phyloP scores from a whole-genome alignment of 2,888 invertebrate species.

The Aphodius sticticus region DNA sequence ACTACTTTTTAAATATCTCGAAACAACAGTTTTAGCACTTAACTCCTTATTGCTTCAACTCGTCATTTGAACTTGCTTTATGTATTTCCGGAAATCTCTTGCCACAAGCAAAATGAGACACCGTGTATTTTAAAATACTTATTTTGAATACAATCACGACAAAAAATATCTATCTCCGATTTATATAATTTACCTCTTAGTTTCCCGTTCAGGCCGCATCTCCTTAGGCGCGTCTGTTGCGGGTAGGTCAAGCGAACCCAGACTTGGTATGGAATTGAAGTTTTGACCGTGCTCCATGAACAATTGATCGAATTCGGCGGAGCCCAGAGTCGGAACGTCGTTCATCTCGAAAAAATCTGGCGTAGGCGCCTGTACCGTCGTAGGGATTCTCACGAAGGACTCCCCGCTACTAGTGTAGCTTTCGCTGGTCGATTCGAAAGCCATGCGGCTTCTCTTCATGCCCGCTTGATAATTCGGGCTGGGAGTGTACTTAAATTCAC shows the following conservation, averaged over 20 bases:
- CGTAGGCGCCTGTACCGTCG: slow-evolving; percentile 48
- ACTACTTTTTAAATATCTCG: too few species aligned
- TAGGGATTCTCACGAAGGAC: slow-evolving; percentile 47
- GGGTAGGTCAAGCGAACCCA: not conserved
- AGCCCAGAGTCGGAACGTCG: slow-evolving; percentile 47
- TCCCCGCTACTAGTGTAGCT: slow-evolving; percentile 25
- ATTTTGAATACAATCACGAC: too few species aligned
- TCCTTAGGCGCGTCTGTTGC: not conserved
- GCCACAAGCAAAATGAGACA: too few species aligned
- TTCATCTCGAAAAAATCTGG: slow-evolving; percentile 28
- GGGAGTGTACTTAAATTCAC: slow-evolving; percentile 74
- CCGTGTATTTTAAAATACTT: too few species aligned
- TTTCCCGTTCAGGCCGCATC: not conserved
- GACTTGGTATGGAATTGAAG: not conserved
- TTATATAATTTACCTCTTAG: not conserved
- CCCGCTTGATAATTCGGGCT: slow-evolving; percentile 32
- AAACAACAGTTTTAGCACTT: too few species aligned
- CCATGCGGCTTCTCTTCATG: slow-evolving; percentile 37
- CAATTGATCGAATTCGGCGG: slow-evolving; percentile 53
- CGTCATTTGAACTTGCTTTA: too few species aligned
- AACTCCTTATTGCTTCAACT: too few species aligned
- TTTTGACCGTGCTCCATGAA: slow-evolving; percentile 32
- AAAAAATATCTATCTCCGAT: too few species aligned
- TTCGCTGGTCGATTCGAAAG: slow-evolving; percentile 30
- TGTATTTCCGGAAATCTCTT: too few species aligned